phyloP scores from a whole-genome alignment of 2,797 vertebrate species.

The Myotis myotis region DNA sequence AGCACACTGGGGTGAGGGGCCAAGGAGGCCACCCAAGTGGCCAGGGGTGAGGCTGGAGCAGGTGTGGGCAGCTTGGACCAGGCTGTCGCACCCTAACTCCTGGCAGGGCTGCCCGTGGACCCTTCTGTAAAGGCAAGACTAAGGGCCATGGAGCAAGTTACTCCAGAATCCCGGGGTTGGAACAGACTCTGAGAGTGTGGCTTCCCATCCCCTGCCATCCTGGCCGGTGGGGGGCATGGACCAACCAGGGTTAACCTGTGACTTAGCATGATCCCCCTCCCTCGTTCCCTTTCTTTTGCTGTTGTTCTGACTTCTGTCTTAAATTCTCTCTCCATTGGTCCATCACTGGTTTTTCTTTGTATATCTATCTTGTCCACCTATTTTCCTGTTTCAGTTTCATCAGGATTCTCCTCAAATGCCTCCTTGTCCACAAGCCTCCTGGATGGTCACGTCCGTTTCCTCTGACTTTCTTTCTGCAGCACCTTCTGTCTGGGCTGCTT shows the following conservation, averaged over 20 bases:
- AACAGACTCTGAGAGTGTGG: not conserved
- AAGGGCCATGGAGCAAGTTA: not conserved
- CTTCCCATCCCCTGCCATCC: not conserved
- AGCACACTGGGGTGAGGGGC: not conserved
- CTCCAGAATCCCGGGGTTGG: not conserved
- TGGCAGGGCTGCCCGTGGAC: not conserved
- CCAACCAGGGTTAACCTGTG: not conserved
- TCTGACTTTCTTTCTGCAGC: not conserved
- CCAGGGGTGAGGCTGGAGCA: not conserved
- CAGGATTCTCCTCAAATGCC: not conserved
- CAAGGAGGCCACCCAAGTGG: not conserved
- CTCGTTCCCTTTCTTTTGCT: not conserved
- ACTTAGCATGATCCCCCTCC: accelerated
- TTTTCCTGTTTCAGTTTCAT: not conserved
- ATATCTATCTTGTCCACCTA: not conserved
- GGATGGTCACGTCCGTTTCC: not conserved
- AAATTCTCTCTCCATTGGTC: not conserved
- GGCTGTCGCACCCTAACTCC: not conserved
- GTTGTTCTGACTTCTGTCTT: not conserved
- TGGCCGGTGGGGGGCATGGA: not conserved
- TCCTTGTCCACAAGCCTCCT: not conserved
- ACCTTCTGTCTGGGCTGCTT: not conserved
- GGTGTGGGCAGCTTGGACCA: not conserved
- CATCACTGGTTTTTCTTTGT: not conserved
- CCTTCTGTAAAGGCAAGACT: not conserved